Conservation (phyloP, 2,113 vertebrate species). For the Rhadina sibilatrix region DNA sequence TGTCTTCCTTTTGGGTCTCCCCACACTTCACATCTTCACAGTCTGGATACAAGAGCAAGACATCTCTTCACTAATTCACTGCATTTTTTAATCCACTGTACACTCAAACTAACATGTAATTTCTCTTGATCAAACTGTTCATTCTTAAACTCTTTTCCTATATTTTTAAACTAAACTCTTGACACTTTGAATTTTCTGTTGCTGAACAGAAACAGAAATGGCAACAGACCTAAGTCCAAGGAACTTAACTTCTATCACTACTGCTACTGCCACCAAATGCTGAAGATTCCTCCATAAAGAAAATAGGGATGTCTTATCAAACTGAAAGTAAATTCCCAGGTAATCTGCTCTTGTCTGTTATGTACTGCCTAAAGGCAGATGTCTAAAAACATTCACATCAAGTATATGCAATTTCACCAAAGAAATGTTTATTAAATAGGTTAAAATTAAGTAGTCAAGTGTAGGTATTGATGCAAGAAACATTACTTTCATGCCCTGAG, state of each 20-base stretch:
- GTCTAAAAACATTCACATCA: background rate
- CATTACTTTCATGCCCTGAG: background rate
- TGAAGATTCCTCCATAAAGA: background rate
- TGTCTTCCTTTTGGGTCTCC: background rate
- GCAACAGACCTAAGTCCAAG: background rate
- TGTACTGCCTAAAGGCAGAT: background rate
- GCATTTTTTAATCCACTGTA: background rate
- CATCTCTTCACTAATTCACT: background rate
- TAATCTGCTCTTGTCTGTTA: background rate
- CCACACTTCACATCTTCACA: background rate
- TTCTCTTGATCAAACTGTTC: background rate
- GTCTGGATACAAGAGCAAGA: background rate
- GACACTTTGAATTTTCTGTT: background rate
- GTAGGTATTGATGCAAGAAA: background rate
- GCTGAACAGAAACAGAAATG: background rate
- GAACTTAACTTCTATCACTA: background rate
- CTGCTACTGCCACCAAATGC: rapidly evolving
- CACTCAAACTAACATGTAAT: background rate
- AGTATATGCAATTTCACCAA: background rate
- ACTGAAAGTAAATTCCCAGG: background rate
- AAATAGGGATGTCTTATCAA: background rate
- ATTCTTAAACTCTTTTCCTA: background rate
- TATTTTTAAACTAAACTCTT: background rate
- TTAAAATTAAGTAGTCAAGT: background rate
- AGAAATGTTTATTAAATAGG: background rate